A percentile compares a stretch with the other conserved stretches of the same genome.
These are phyloP conservation scores for Mirounga angustirostris DNA, from an alignment of 2,113 vertebrate species.

Conservation along the genomic window DNA sequence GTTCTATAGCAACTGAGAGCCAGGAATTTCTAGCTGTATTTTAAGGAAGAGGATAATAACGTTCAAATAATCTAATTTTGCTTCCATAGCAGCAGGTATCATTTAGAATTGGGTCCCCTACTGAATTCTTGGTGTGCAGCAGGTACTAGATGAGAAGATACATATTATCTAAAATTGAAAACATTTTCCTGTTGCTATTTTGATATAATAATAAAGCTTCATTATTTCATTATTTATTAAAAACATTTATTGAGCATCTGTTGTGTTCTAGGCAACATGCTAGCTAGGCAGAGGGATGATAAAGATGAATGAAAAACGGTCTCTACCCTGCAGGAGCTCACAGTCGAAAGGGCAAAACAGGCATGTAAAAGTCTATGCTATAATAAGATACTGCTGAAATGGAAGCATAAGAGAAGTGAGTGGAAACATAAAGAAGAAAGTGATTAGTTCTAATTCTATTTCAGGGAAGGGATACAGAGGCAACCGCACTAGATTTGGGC, in stretches of 20 bases:
- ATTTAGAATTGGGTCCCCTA: constrained; percentile 23
- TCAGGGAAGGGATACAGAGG: neutral
- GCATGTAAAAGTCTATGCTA: neutral
- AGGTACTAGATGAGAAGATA: constrained; percentile 36
- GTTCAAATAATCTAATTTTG: constrained; percentile 48
- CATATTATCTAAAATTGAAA: constrained; percentile 47
- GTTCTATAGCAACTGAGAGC: constrained; percentile 19
- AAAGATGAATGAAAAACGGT: constrained; percentile 17
- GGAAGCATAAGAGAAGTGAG: neutral
- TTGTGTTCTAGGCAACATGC: constrained; percentile 10
- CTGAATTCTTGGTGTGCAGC: neutral
- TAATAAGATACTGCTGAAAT: neutral
- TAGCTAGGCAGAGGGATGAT: neutral
- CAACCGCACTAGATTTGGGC: neutral
- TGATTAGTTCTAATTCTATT: neutral
- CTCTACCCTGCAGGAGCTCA: neutral
- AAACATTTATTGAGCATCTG: constrained; percentile 49
- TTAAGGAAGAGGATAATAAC: constrained; percentile 43
- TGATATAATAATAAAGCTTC: constrained; percentile 36
- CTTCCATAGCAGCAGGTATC: neutral
- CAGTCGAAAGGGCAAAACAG: neutral
- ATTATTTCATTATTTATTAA: constrained; percentile 68
- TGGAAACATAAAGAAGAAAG: neutral
- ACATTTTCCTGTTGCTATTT: constrained; percentile 36
- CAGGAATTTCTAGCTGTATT: neutral